Evolutionary conservation across 2,113 vertebrate genomes (phyloP), one percentile per base, ranked within the genome.

Genomic region (Xiphias gladius): DNA sequence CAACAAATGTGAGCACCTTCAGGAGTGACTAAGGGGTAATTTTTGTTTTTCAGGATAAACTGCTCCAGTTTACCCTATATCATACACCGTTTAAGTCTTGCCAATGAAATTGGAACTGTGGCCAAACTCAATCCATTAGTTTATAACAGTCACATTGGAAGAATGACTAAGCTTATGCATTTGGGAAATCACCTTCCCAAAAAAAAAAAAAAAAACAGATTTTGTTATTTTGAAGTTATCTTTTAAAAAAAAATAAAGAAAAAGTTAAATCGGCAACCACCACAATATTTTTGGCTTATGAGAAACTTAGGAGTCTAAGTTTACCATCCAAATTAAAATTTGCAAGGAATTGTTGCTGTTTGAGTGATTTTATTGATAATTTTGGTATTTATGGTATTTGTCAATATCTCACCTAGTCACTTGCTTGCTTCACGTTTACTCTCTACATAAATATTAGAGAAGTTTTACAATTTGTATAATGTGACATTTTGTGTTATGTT

Each of bases 91-190:
- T 28, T 43, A 63, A 43, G 68, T 63, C n/a, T 35, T 86, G 69
- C 43, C 72, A 73, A 63, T 28, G 30, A 28, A 74, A 39, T 11
- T 13, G 16, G 58, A 37, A 61, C 28, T 35, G 28, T n/a, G 50
- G 22, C 76, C 79, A 80, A 59, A 14, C 28, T 76, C 64, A 72
- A 82, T 87, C 52, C 62, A 86, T 85, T 80, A 80, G 67, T 80
- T 59, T 54, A 13, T 41, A 77, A 37, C 30, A 35, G 9, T 78
- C 81, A 50, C 37, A 61, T 73, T 13, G 55, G 0, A 61, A 26
- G 64, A 75, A 52, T 83, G 82, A 76, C 80, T 80, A 83, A 80
- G 35, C 2, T n/a, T 50, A 9, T 48, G 1, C 59, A 19, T 73
- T 46, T 76, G 48, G 72, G 62, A 76, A 79, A 52, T 4, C 4